Conservation (phyloP, 2,797 vertebrate species). For the Okamejei kenojei region DNA sequence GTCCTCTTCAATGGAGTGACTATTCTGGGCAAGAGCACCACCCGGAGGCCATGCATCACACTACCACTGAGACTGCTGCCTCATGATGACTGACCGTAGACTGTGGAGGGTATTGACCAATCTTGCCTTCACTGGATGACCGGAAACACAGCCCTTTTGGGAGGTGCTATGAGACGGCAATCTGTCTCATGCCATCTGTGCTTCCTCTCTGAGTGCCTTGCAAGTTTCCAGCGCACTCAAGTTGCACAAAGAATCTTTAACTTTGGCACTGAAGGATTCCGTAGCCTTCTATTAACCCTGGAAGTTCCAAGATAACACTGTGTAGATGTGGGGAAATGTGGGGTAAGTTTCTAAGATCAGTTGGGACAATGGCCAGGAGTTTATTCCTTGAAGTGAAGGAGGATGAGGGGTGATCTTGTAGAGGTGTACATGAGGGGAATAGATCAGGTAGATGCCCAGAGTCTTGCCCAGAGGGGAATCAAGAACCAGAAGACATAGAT, state of each 20-base stretch:
- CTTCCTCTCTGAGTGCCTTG: background rate
- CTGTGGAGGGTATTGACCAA: background rate
- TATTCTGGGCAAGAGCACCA: background rate
- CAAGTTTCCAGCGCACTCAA: background rate
- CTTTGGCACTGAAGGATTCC: background rate
- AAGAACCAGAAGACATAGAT: no score
- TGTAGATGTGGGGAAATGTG: background rate
- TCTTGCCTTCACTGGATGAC: background rate
- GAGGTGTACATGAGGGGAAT: no score
- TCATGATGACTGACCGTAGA: background rate
- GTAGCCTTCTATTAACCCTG: background rate
- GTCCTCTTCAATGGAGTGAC: background rate
- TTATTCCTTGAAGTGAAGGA: no score
- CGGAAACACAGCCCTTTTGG: background rate
- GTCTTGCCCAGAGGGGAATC: no score
- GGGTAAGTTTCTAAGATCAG: background rate
- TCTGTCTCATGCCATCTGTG: background rate
- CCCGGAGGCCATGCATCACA: background rate
- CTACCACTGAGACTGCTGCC: background rate
- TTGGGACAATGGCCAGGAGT: no score
- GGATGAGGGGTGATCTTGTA: no score
- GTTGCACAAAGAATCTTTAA: conserved; percentile 22
- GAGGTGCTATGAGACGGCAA: background rate
- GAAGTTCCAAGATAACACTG: background rate
- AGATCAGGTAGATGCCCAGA: no score